phyloP scores from a whole-genome alignment of 2,113 vertebrate species.

The Rhineura floridana region DNA sequence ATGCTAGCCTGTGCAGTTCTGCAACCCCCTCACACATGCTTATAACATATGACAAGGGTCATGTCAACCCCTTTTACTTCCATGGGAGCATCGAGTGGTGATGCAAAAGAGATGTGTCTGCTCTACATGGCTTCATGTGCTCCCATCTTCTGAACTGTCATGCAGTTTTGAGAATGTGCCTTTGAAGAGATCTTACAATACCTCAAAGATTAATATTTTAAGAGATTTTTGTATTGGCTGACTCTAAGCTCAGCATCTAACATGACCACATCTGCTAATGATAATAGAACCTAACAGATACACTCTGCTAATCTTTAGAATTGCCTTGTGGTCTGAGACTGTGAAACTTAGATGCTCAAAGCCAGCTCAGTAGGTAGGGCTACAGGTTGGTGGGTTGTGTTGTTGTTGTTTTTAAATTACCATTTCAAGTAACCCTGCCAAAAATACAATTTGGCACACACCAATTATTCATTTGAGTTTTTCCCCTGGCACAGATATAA shows the following conservation, averaged over 20 bases:
- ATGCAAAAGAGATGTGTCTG: background rate
- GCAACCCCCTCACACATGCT: background rate
- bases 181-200: background rate
- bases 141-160: background rate
- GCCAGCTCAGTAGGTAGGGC: constrained; percentile 57
- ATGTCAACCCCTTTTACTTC: background rate
- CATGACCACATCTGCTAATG: background rate
- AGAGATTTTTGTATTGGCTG: background rate
- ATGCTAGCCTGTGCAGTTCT: background rate
- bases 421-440: constrained; percentile 50
- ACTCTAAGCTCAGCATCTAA: background rate
- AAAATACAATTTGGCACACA: constrained; percentile 59
- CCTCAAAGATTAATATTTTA: background rate
- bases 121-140: background rate
- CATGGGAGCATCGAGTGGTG: background rate
- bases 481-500: constrained; percentile 49
- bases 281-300: background rate
- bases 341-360: constrained; percentile 66
- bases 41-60: background rate
- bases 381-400: too few species aligned
- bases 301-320: constrained; percentile 45
- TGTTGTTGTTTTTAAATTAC: background rate
- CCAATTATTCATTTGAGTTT: constrained; percentile 66
- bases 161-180: background rate
- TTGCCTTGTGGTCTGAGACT: constrained; percentile 58